Base-by-base conservation (phyloP, 2,113 vertebrate genomes). In the Echinops telfairi region DNA sequence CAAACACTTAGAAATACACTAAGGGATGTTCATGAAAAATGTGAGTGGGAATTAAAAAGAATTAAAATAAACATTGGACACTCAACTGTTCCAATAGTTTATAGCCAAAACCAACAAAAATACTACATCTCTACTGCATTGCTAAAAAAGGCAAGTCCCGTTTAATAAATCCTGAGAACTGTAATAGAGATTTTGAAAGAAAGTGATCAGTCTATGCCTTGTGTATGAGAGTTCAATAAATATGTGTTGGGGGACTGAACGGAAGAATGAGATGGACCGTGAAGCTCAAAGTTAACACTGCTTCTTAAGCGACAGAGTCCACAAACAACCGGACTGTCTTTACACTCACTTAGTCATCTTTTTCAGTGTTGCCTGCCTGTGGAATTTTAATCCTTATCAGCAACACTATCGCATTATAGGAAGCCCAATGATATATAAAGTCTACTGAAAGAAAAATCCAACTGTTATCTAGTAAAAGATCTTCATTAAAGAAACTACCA, bases 191-290 rank as follows among this genome's bases (percentile, higher is more conserved):
- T 91, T 94, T 27, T 75, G 75, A 83, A 89, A 43, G 62, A 38
- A 0, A n/a, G 33, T 31, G 3, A 82, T 68, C 33, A 84, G 23
- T 3, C 43, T 77, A 31, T 66, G 27, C 27, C 16, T 86, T 62
- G 9, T 81, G 4, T 60, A 62, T 73, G 22, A 0, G 78, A 86
- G 1, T 66, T 91, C 40, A 91, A 68, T 81, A 91, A 94, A 81
- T 89, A 86, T 81, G 66, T 83, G 60, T 87, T 88, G 31, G 81
- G 17, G 84, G 33, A 95, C 81, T 85, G 23, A 85, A 94, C 58
- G 1, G 1, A 86, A 77, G 53, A 86, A 89, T 29, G 31, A 92
- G 19, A 66, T 38, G 75, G 23, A 40, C 53, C 71, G 5, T 88
- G 78, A 82, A 91, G 8, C 78, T 89, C 66, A 89, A 86, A 94